phyloP scores from a whole-genome alignment of 2,113 vertebrate genomes.

The Eptesicus fuscus region DNA sequence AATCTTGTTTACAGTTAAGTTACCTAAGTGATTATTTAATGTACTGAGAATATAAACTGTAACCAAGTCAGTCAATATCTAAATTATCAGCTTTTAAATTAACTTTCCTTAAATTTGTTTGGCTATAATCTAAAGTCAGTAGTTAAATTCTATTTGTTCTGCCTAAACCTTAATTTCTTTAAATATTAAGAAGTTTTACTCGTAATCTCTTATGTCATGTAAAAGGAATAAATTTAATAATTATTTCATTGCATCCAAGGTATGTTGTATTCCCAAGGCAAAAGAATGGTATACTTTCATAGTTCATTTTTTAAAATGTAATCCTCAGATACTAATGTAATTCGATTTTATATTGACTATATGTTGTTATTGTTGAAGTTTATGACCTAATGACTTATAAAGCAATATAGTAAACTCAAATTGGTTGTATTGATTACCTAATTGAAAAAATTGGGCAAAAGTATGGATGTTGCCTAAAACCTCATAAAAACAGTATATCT shows the following conservation, averaged over 20 bases:
- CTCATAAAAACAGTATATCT: not conserved
- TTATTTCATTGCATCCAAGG: not conserved
- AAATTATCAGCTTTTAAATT: not conserved
- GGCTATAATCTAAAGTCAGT: not conserved
- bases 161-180: not conserved
- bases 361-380: constrained; percentile 75
- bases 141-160: not conserved
- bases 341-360: constrained; percentile 60
- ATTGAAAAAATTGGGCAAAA: not conserved
- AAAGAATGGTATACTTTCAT: constrained; percentile 45
- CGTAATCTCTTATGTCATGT: not conserved
- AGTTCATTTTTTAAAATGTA: constrained; percentile 62
- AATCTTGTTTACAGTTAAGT: not conserved
- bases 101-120: not conserved
- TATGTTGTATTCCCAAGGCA: not conserved
- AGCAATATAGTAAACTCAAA: constrained; percentile 67
- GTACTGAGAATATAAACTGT: not conserved
- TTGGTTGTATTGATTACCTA: constrained; percentile 67
- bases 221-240: not conserved
- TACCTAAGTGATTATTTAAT: not conserved
- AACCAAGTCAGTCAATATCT: not conserved
- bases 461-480: not conserved
- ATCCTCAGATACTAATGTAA: constrained; percentile 69
- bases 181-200: not conserved
- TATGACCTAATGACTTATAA: constrained; percentile 76